Base-by-base conservation (phyloP, 2,797 vertebrate species). In the Furcifer pardalis region DNA sequence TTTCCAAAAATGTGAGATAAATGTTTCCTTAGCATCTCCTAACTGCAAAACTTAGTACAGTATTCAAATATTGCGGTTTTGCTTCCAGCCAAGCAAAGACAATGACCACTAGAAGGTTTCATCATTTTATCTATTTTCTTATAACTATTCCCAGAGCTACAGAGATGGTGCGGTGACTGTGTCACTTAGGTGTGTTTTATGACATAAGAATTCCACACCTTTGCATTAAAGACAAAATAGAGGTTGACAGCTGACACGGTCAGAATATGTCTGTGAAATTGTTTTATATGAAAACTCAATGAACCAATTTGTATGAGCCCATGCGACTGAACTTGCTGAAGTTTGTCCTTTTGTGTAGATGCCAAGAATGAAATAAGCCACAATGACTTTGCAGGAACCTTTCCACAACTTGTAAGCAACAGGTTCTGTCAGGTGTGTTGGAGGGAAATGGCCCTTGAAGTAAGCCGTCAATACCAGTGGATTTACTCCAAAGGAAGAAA, bases 401-500 rank as follows among this genome's bases (percentile, higher is more conserved):
- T 62, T 76, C 15, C 52, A 32, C n/a, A 23, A 72, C 52, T 73
- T 32, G 44, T 0, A 81, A 82, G 7, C 52, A 2, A 1, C 32
- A 56, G 40, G 12, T 77, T 87, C 71, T 87, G 30, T 83, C 71
- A 88, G 65, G 1, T 90, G 82, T 80, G 59, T 27, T 42, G 80
- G 75, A 56, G 30, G 32, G 44, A 37, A 84, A 81, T 56, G 37
- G 30, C 32, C 42, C 9, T 4, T 25, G 56, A 9, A 68, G 44
- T 32, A 66, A 83, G 35, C 63, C 35, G 68, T 77, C 59, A 44
- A 77, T 84, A 44, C 60, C 12, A 19, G 23, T 46, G 30, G 52
- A 2, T 71, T 77, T 69, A 3, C n/a, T 42, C 42, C 35, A 42
- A 75, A 37, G 59, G 65, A 27, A 40, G 65, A 35, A 63, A 62